Base-by-base conservation (phyloP, 2,113 vertebrate genomes). In the Elephantulus edwardii region DNA sequence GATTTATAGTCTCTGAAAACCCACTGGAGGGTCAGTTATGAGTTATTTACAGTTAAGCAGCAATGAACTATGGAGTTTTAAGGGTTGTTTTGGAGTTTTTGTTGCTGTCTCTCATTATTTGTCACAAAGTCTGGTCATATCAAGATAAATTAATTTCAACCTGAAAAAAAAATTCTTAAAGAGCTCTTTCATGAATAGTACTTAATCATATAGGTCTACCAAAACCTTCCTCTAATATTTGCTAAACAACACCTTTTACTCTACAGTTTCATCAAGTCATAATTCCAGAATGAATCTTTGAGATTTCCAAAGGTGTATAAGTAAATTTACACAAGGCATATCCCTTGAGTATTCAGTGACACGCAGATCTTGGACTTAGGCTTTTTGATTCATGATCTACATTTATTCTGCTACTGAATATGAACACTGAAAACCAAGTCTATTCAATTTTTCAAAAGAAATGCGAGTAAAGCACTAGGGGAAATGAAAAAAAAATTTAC, bases 101-200 rank as follows among this genome's bases (percentile, higher is more conserved):
- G n/a, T n/a, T n/a, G n/a, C n/a, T n/a, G n/a, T n/a, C 62, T 81
- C 30, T 50, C 79, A 80, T 24, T 86, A 80, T 2, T 85, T 86
- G 72, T 1, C 85, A 11, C 8, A 66, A 70, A 58, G 58, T 90
- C 2, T 2, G 16, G 80, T 28, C 20, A 38, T 42, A 38, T 86
- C n/a, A 88, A 83, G 46, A 11, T 77, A 68, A 46, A 84, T 28
- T 50, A 84, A 92, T 60, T 88, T 74, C 30, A 90, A 90, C 72
- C 44, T 82, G n/a, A 58, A 83, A 94, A 85, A 94, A 80, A 66
- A 44, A 44, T 56, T 72, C 14, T 20, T 71, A 11, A 13, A 86
- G 5, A 81, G 16, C 33, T 84, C 77, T 64, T 46, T 88, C 72
- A 89, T 52, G 58, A 86, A 66, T 92, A 88, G 83, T 82, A 62